Evolutionary conservation across 2,797 vertebrate species (phyloP).

Genomic region (Sibirionetta formosa): DNA sequence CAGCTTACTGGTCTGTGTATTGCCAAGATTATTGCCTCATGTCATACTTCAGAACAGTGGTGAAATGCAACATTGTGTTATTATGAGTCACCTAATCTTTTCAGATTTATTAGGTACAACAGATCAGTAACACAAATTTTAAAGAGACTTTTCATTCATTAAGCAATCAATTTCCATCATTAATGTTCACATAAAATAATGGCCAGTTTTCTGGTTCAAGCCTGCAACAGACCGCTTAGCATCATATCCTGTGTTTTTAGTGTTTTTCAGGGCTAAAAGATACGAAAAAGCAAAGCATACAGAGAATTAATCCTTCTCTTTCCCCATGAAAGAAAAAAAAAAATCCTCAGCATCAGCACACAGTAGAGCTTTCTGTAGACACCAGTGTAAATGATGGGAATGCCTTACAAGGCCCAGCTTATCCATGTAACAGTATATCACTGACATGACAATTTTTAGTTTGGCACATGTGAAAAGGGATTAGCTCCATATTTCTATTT

Average conservation of each 20-base stretch:
- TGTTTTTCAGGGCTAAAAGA: neutral
- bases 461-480: neutral
- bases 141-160: neutral
- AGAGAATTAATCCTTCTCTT: neutral
- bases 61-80: neutral
- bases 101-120: neutral
- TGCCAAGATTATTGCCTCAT: neutral
- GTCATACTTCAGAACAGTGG: neutral
- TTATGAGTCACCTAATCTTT: conserved; percentile 20
- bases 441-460: neutral
- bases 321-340: neutral
- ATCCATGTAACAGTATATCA: neutral
- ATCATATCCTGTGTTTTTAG: neutral
- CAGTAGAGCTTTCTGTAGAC: neutral
- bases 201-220: neutral
- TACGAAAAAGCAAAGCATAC: neutral
- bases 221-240: neutral
- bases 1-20: neutral
- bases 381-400: accelerated
- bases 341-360: neutral
- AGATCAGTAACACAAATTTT: neutral
- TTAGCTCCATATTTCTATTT: conserved; percentile 1
- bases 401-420: neutral
- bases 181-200: neutral
- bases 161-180: neutral